Base-by-base conservation (phyloP, 2,797 vertebrate genomes). In the Mastacembelus armatus region DNA sequence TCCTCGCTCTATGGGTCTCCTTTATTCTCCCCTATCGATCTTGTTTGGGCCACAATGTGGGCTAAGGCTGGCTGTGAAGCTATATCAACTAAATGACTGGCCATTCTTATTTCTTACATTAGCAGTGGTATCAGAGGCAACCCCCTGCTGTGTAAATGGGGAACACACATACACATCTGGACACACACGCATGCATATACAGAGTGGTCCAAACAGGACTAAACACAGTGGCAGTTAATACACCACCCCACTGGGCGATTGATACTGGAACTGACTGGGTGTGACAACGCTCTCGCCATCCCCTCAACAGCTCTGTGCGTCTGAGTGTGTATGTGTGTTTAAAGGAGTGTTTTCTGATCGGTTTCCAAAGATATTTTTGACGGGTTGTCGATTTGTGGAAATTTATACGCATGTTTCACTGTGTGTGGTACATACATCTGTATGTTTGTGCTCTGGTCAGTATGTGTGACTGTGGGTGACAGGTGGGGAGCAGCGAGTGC, bases 401-500 rank as follows among this genome's bases (percentile, higher is more conserved):
- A 59, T 60, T 5, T 45, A 35, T 58, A 10, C 50, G 47, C 63
- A 16, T 18, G 21, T 49, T 39, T 66, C 35, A 42, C 16, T 14
- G 29, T 49, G 7, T 62, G 57, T 36, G 27, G 38, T 3, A 7
- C n/a, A n/a, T n/a, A n/a, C 32, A 36, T 21, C 22, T 43, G 30
- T 68, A 59, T 69, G 50, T 60, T 42, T 73, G 49, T 69, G 56
- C 36, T 63, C 44, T 24, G 62, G 49, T 64, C 62, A 69, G 55
- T 33, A 7, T 50, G 33, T 35, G 2, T 14, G 2, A 10, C 10
- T 59, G 33, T 78, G 79, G 43, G 54, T 59, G 82, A 82, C 90
- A 89, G 86, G 85, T 83, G 77, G 82, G 84, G 71, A 86, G 83
- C 77, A 84, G 71, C 54, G 35, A 84, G 80, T 87, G 71, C 83